Evolutionary conservation across 2,113 vertebrate genomes (phyloP).

Genomic region (Neofelis nebulosa): DNA sequence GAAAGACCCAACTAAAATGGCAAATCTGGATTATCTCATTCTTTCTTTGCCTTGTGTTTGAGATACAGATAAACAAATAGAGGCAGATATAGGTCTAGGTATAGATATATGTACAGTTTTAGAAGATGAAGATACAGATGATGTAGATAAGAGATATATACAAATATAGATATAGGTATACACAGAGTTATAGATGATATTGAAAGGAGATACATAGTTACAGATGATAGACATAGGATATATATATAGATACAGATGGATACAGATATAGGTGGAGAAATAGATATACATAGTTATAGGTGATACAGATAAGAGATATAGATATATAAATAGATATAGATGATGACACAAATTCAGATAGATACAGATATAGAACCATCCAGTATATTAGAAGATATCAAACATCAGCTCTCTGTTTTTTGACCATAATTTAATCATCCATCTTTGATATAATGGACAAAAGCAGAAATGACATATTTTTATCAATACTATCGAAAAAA

Average conservation of each 20-base stretch:
- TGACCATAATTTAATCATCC: not conserved
- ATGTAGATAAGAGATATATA: not conserved
- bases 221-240: not conserved
- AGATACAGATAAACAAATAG: not conserved
- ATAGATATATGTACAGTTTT: not conserved
- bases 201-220: not conserved
- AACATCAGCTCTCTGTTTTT: not conserved
- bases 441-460: not conserved
- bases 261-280: not conserved
- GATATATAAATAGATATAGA: not conserved
- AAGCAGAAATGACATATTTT: not conserved
- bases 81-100: not conserved
- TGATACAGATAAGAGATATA: not conserved
- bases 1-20: not conserved
- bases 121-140: not conserved
- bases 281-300: not conserved
- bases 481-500: not conserved
- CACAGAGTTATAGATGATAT: not conserved
- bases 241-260: not conserved
- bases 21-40: not conserved
- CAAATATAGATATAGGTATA: not conserved
- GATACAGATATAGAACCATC: not conserved
- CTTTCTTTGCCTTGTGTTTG: not conserved
- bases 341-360: not conserved
- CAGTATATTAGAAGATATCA: not conserved